A percentile compares a stretch with the other conserved stretches of the same genome.
These are phyloP conservation scores for Ictalurus punctatus DNA, from an alignment of 2,113 vertebrate species.

Conservation along the genomic window DNA sequence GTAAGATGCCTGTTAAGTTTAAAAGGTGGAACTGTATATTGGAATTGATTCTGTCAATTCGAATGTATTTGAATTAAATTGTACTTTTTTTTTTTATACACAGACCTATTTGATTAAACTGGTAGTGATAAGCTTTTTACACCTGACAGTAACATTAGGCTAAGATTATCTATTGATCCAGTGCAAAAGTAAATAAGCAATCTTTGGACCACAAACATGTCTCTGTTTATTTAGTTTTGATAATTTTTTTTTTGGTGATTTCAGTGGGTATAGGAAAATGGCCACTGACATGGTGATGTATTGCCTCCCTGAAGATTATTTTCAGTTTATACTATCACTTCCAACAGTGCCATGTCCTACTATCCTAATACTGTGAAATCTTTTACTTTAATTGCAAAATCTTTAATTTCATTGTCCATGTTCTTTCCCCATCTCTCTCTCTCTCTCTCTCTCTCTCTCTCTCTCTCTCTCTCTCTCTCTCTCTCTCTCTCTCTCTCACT, in stretches of 20 bases:
- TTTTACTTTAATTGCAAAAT: not conserved
- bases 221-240: not conserved
- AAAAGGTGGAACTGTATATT: not conserved
- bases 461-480: not conserved
- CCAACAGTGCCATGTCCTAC: not conserved
- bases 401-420: not conserved
- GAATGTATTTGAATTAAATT: not conserved
- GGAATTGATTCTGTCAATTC: not conserved
- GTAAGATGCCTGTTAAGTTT: not conserved
- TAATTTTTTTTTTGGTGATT: not conserved
- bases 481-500: not conserved
- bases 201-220: not conserved
- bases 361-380: constrained; percentile 10
- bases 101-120: not conserved
- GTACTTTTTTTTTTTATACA: not conserved
- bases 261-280: not conserved
- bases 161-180: not conserved
- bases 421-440: not conserved
- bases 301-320: not conserved
- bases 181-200: not conserved
- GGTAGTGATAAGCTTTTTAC: not conserved
- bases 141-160: not conserved
- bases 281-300: not conserved
- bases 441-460: not conserved
- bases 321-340: not conserved